phyloP scores from a whole-genome alignment of 2,113 vertebrate genomes.

The Forbesichthys papilliferus region DNA sequence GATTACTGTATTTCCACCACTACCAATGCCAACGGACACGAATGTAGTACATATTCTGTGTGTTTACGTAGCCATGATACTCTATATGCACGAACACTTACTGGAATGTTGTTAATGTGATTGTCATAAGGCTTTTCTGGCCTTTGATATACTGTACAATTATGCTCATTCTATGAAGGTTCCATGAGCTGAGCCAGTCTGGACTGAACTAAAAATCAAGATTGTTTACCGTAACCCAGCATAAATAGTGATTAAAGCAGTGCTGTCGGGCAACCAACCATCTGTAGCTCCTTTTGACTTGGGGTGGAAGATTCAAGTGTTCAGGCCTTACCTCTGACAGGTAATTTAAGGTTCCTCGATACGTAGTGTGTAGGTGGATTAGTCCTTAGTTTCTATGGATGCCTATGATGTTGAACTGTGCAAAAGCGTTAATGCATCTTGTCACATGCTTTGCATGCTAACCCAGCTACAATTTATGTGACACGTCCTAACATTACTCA shows the following conservation, averaged over 20 bases:
- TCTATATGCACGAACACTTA: constrained; percentile 32
- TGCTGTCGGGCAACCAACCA: constrained; percentile 15
- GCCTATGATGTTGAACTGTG: not conserved
- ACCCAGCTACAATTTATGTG: not conserved
- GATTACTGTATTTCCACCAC: constrained; percentile 5
- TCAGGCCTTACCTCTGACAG: not conserved
- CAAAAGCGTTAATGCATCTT: not conserved
- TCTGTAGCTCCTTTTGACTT: constrained; percentile 3
- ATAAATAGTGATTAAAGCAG: constrained; percentile 34
- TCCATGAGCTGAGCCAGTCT: constrained; percentile 63
- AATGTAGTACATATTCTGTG: too few relatives aligned
- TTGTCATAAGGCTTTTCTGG: constrained; percentile 41
- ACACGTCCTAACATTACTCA: constrained; percentile 30
- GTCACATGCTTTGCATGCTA: constrained; percentile 9
- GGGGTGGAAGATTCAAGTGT: not conserved
- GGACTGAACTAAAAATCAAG: constrained; percentile 37
- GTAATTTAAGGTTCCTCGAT: not conserved
- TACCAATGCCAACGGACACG: not conserved
- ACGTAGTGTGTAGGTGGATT: not conserved
- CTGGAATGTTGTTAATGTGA: constrained; percentile 41
- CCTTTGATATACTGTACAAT: constrained; percentile 62
- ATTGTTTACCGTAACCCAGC: constrained; percentile 43
- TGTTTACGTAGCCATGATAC: too few relatives aligned
- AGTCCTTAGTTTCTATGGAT: not conserved
- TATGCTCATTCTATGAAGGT: constrained; percentile 44